Evolutionary conservation across 2,888 invertebrate species (phyloP).

Genomic region (Mythimna lalbum): DNA sequence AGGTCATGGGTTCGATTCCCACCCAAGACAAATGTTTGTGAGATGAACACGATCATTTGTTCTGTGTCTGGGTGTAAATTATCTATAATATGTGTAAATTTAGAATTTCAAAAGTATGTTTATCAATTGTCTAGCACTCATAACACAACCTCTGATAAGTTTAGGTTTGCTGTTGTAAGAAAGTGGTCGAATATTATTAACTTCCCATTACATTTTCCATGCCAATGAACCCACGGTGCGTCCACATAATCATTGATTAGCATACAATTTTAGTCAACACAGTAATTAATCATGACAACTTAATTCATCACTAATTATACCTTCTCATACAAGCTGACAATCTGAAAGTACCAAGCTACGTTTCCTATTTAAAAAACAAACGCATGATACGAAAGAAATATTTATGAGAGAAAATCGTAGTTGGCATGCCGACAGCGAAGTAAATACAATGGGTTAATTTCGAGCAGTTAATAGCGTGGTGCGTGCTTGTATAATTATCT

Average conservation of each 20-base stretch:
- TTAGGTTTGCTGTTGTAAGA: too few species aligned
- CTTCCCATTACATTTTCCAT: not conserved
- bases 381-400: slow-evolving; percentile 31
- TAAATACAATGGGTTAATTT: slow-evolving; percentile 55
- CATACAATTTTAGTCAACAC: not conserved
- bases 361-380: slow-evolving; percentile 26
- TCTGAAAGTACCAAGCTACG: not conserved
- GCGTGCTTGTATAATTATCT: slow-evolving; percentile 58
- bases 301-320: slow-evolving; percentile 35
- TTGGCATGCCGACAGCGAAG: slow-evolving; percentile 32
- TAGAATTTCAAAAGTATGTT: too few species aligned
- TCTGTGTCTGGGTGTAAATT: too few species aligned
- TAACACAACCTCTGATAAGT: too few species aligned
- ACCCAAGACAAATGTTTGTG: too few species aligned
- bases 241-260: not conserved
- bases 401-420: slow-evolving; percentile 49
- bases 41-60: too few species aligned
- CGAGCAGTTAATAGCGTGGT: slow-evolving; percentile 54
- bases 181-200: too few species aligned
- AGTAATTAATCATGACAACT: not conserved
- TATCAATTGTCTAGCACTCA: too few species aligned
- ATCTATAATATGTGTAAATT: too few species aligned
- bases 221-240: not conserved
- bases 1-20: too few species aligned
- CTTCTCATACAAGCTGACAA: not conserved